A percentile compares a stretch with the other conserved stretches of the same genome.
Evolutionary conservation across 2,113 vertebrate genomes (phyloP).

Genomic region (Sorex araneus): DNA sequence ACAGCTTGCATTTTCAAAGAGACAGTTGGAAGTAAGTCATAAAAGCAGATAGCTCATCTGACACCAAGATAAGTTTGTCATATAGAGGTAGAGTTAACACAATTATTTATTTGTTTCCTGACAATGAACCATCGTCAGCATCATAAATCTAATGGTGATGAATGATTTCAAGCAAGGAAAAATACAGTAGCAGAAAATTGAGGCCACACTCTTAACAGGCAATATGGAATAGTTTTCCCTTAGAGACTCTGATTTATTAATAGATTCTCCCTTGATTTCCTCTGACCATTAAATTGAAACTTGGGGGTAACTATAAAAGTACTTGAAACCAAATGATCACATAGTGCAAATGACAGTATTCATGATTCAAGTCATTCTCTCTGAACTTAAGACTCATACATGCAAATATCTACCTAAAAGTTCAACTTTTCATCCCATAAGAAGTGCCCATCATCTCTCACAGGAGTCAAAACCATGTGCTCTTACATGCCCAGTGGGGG

Average conservation of each 20-base stretch:
- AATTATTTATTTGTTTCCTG: constrained; percentile 27
- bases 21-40: background rate
- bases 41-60: background rate
- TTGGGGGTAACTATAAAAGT: constrained; percentile 1
- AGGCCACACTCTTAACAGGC: background rate
- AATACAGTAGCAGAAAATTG: constrained; percentile 54
- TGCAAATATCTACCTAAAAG: background rate
- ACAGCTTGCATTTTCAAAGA: constrained; percentile 24
- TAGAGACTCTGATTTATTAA: constrained; percentile 13
- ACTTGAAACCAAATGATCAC: background rate
- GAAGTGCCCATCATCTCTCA: background rate
- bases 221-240: background rate
- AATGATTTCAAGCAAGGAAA: constrained; percentile 20
- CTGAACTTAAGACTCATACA: constrained; percentile 12
- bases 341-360: background rate
- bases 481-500: background rate
- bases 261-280: background rate
- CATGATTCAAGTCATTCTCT: background rate
- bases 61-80: background rate
- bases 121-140: background rate
- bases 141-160: background rate
- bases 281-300: background rate
- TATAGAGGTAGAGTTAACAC: background rate
- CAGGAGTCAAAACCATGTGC: background rate
- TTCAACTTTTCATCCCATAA: background rate